A percentile compares a stretch with the other conserved stretches of the same genome.
These are phyloP conservation scores for Drosophila nebulosa DNA, from an alignment of 1,140 invertebrate species.

Conservation along the genomic window DNA sequence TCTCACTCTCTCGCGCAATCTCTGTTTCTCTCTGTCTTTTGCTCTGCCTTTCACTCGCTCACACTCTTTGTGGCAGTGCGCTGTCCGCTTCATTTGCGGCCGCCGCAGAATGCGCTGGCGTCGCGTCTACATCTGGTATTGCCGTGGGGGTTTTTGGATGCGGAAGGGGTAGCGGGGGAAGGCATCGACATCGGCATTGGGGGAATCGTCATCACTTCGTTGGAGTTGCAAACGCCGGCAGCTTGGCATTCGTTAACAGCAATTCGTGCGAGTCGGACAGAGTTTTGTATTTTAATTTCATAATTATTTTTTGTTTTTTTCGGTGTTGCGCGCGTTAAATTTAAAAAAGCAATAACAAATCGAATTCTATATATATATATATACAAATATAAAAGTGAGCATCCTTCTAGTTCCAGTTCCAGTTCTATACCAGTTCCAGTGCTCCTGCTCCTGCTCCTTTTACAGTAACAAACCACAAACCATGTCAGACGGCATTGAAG, in stretches of 20 bases:
- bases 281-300: constrained; percentile 24
- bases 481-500: constrained; percentile 80
- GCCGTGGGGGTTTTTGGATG: neutral
- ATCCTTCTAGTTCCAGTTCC: constrained; percentile 2
- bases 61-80: neutral
- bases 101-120: neutral
- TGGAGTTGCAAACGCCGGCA: constrained; percentile 69
- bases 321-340: neutral
- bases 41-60: constrained; percentile 11
- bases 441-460: neutral
- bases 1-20: constrained; percentile 13
- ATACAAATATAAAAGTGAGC: neutral
- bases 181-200: constrained; percentile 42
- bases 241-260: constrained; percentile 55
- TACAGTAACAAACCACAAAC: constrained; percentile 19
- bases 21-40: neutral
- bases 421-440: neutral
- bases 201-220: constrained; percentile 45
- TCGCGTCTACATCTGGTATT: constrained; percentile 27
- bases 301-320: constrained; percentile 25
- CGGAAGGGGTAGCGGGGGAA: constrained; percentile 15
- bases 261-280: constrained; percentile 65
- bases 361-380: neutral
- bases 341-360: neutral
- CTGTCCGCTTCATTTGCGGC: constrained; percentile 31